Base-by-base conservation (phyloP, 2,797 vertebrate species). In the Oreochromis grahami region DNA sequence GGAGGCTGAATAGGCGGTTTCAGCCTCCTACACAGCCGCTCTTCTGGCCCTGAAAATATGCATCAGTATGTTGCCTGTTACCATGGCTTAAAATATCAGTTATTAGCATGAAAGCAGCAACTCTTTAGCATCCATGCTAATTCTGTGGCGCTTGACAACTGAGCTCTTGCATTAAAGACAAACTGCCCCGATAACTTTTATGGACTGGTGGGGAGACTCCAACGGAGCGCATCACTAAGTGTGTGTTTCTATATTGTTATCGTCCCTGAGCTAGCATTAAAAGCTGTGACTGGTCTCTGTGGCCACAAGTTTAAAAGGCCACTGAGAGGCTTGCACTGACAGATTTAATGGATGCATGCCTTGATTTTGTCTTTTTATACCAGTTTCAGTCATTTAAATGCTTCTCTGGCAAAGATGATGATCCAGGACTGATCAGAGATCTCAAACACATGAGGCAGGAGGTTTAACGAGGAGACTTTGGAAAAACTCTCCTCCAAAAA, bases 1-100 rank as follows among this genome's bases (percentile, higher is more conserved):
- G 83, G 83, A 91, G 88, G 85, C 82, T 94, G 93, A 94, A 95
- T 93, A 86, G 93, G 86, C 87, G 80, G 90, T 88, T 91, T 93
- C 88, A 89, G 87, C 93, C 92, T 94, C 94, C 94, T 86, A 94
- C 94, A 90, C 88, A 52, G 81, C 79, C 52, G 7, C 89, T 90
- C 86, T 53, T 90, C 87, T 82, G 88, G 88, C 82, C 90, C 76
- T 85, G 92, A 90, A 90, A 91, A 87, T 89, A 79, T 83, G 86
- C 90, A 93, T 91, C 89, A 91, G 83, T 84, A 81, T 77, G 76
- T 88, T 32, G 89, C 85, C 87, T 84, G 90, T 85, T 90, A 86
- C 88, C 87, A 85, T 77, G 70, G 21, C 72, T 85, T 84, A 48
- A 90, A 92, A 93, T 89, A 91, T 92, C 83, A 29, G 45, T 89